Evolutionary conservation across 2,888 invertebrate genomes (phyloP).

Genomic region (Oligia strigilis): DNA sequence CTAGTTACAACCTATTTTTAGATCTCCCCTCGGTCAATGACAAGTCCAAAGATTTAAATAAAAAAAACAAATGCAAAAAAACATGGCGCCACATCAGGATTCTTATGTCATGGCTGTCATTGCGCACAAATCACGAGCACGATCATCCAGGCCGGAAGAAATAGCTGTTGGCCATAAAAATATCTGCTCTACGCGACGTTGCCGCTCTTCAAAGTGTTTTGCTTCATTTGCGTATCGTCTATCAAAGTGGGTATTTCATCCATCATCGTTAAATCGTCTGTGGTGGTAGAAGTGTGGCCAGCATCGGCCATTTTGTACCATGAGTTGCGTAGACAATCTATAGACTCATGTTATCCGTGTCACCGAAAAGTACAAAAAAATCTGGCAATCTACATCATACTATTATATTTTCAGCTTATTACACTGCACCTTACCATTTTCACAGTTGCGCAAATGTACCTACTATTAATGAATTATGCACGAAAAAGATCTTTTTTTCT

Average conservation of each 20-base stretch:
- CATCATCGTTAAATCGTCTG: slow-evolving; percentile 29
- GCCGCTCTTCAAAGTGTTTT: slow-evolving; percentile 31
- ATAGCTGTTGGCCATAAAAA: slow-evolving; percentile 51
- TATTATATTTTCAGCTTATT: no score
- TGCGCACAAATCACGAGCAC: slow-evolving; percentile 43
- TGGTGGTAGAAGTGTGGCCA: background rate
- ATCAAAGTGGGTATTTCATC: slow-evolving; percentile 49
- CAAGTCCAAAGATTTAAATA: background rate
- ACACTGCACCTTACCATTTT: no score
- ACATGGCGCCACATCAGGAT: slow-evolving; percentile 42
- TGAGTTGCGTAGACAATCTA: background rate
- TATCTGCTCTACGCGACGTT: slow-evolving; percentile 34
- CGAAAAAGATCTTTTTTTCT: no score
- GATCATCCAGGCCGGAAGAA: slow-evolving; percentile 52
- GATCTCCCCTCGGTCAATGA: slow-evolving; percentile 10
- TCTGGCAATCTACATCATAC: no score
- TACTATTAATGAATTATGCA: no score
- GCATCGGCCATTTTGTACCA: background rate
- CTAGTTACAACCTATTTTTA: background rate
- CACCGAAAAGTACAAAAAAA: no score
- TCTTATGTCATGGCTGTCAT: slow-evolving; percentile 40
- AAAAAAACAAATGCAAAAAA: slow-evolving; percentile 18
- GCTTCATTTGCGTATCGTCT: slow-evolving; percentile 21
- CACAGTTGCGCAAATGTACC: no score
- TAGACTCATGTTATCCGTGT: no score